Evolutionary conservation across 2,888 invertebrate species (phyloP).

Genomic region (Brachyptera putata): DNA sequence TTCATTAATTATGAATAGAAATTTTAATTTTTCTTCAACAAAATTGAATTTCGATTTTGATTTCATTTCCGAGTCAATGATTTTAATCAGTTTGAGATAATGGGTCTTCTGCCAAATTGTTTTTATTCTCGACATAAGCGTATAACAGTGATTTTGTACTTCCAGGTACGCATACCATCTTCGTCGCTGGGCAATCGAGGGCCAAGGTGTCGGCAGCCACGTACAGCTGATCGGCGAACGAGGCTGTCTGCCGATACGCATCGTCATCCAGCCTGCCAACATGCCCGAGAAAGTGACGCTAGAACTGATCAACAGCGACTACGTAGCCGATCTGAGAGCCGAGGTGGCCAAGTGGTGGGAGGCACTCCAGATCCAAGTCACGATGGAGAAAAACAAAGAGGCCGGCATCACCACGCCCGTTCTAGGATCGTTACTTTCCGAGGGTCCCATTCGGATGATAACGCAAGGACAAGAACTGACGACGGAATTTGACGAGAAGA

Average conservation of each 20-base stretch:
- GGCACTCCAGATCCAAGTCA: conserved; percentile 43
- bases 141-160: conserved; percentile 1
- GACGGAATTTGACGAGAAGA: conserved; percentile 88
- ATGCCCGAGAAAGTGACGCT: conserved; percentile 79
- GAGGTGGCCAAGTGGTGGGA: conserved; percentile 98
- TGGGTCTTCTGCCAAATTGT: too few relatives aligned
- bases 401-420: conserved; percentile 52
- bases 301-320: conserved; percentile 78
- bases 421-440: conserved; percentile 65
- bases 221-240: conserved; percentile 59
- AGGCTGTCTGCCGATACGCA: conserved; percentile 62
- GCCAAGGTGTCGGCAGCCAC: conserved; percentile 73
- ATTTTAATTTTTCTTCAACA: too few relatives aligned
- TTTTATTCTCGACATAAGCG: too few relatives aligned
- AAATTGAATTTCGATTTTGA: too few relatives aligned
- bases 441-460: conserved; percentile 86
- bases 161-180: conserved; percentile 80
- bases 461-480: conserved; percentile 91
- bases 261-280: conserved; percentile 84
- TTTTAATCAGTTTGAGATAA: too few relatives aligned
- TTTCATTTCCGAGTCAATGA: too few relatives aligned
- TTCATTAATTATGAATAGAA: too few relatives aligned
- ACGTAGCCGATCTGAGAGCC: conserved; percentile 86
- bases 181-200: conserved; percentile 83
- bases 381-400: conserved; percentile 18